A percentile compares a stretch with the other conserved stretches of the same genome.
Evolutionary conservation across 2,797 vertebrate species (phyloP).

Genomic region (Macrochelys suwanniensis): DNA sequence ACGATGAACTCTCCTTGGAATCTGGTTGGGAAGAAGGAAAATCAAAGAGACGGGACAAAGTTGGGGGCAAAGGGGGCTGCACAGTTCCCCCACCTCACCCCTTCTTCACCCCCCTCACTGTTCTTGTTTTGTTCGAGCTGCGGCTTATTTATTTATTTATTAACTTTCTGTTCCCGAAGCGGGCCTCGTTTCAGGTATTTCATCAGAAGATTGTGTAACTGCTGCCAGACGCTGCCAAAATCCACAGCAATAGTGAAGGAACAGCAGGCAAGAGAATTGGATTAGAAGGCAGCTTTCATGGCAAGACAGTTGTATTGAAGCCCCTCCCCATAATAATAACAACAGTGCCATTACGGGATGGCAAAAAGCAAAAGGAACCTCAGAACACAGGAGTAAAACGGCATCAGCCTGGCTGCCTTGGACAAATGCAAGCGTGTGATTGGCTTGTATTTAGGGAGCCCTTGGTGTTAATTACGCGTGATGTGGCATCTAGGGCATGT

Average conservation of each 20-base stretch:
- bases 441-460: not conserved
- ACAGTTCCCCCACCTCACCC: not conserved
- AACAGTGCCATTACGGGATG: not conserved
- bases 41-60: not conserved
- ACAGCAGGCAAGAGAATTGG: not conserved
- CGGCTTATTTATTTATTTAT: conserved; percentile 37
- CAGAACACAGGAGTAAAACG: not conserved
- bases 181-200: conserved; percentile 37
- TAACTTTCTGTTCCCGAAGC: conserved; percentile 9
- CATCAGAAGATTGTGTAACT: conserved; percentile 48
- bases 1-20: not conserved
- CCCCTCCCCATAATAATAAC: not conserved
- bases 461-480: conserved; percentile 4
- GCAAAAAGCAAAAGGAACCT: accelerated
- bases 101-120: accelerated
- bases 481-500: not conserved
- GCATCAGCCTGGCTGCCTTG: not conserved
- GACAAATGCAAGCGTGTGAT: not conserved
- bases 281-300: conserved; percentile 18
- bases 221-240: conserved; percentile 38
- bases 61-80: not conserved
- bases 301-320: not conserved
- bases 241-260: conserved; percentile 26
- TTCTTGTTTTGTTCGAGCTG: not conserved
- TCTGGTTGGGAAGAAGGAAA: not conserved